phyloP scores from a whole-genome alignment of 37 sponge, comb jelly and placozoan genomes.

The Petrosia ficiformis region DNA sequence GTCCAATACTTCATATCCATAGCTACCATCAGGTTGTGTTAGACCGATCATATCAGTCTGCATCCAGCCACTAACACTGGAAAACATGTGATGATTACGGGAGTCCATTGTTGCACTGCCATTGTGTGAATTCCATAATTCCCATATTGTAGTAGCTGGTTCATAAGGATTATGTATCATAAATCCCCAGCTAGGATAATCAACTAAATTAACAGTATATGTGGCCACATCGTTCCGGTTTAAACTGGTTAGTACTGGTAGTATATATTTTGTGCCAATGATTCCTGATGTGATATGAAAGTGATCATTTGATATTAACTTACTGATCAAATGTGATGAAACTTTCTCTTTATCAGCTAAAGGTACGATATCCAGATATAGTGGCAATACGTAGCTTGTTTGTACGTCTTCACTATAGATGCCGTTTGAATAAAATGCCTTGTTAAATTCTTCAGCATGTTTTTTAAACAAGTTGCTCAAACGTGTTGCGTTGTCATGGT shows the following conservation, averaged over 20 bases:
- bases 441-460: constrained; percentile 36
- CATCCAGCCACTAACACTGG: constrained; percentile 66
- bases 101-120: constrained; percentile 61
- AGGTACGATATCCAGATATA: constrained; percentile 49
- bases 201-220: constrained; percentile 37
- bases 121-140: constrained; percentile 59
- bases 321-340: constrained; percentile 24
- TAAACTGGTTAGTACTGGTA: constrained; percentile 33
- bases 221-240: constrained; percentile 37
- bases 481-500: neutral
- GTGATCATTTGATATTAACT: constrained; percentile 13
- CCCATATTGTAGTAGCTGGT: constrained; percentile 72
- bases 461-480: neutral
- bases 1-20: constrained; percentile 31
- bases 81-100: constrained; percentile 83
- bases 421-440: constrained; percentile 21
- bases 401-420: constrained; percentile 46
- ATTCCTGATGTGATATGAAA: constrained; percentile 55
- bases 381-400: constrained; percentile 47
- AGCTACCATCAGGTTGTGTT: neutral
- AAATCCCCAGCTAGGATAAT: constrained; percentile 74
- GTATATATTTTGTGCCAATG: constrained; percentile 40
- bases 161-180: constrained; percentile 64
- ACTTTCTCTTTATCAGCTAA: neutral
- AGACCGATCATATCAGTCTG: constrained; percentile 48